These are phyloP conservation scores for Enteromius paludinosus DNA, from an alignment of 2,797 vertebrate species.

Conservation along the genomic window DNA sequence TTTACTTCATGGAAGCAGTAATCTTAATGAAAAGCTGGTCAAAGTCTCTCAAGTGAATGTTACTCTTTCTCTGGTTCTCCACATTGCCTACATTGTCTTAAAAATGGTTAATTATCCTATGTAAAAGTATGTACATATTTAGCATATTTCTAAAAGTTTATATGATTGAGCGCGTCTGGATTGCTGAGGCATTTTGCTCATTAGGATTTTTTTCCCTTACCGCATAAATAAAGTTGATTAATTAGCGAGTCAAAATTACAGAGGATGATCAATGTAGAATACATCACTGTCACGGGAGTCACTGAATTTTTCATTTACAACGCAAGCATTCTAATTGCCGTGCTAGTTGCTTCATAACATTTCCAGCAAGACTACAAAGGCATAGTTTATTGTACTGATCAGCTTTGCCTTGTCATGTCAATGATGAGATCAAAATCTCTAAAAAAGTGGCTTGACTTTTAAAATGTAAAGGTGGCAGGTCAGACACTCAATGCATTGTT, in stretches of 20 bases:
- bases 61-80: background rate
- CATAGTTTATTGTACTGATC: conserved; percentile 51
- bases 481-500: background rate
- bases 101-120: conserved; percentile 44
- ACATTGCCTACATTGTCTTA: conserved; percentile 9
- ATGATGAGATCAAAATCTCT: background rate
- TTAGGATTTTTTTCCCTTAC: conserved; percentile 69
- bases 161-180: conserved; percentile 71
- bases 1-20: conserved; percentile 7
- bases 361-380: conserved; percentile 69
- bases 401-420: conserved; percentile 29
- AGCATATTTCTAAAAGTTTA: conserved; percentile 64
- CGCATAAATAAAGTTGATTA: conserved; percentile 87
- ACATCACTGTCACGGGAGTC: conserved; percentile 83
- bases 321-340: conserved; percentile 80
- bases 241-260: conserved; percentile 84
- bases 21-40: conserved; percentile 8
- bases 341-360: conserved; percentile 68
- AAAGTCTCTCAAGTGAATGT: background rate
- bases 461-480: background rate
- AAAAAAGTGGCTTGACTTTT: background rate
- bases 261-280: conserved; percentile 84
- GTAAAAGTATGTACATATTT: conserved; percentile 63
- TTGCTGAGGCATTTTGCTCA: conserved; percentile 77
- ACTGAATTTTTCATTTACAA: conserved; percentile 83